Evolutionary conservation across 2,113 vertebrate species (phyloP), one percentile per base, ranked within the genome.

Genomic region (Sinocyclocheilus anshuiensis): DNA sequence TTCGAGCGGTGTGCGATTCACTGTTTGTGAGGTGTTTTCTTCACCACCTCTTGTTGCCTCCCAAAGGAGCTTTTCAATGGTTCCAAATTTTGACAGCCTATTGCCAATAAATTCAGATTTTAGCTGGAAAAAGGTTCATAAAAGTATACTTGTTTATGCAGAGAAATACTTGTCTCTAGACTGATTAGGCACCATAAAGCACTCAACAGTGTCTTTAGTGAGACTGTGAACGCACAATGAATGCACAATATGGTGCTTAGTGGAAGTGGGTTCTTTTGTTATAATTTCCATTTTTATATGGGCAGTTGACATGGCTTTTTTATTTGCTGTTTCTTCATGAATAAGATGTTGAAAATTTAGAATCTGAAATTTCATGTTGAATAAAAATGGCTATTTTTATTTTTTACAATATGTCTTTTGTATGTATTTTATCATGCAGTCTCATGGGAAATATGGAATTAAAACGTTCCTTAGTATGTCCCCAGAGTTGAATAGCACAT

Each of bases 131-230:
- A 81, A 81, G 61, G 39, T 24, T 81, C 8, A 16, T 80, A 20
- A 79, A 33, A 59, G 57, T 63, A 11, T 48, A n/a, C 72, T 75
- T 48, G 22, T 63, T 63, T 24, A 63, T 81, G 39, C 36, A 29
- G 59, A 81, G 33, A 67, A 81, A 67, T 18, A 67, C 61, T 48
- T 29, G 39, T 67, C 79, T 45, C 15, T 67, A 63, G 59, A 65
- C 79, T 65, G 79, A 81, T 67, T 81, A 67, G 59, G 57, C 77
- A 42, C 33, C 77, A 59, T 79, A 39, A 79, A 79, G 55, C 11
- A 63, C 77, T 65, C 79, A 81, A 26, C 36, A 48, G 22, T 65
- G n/a, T 45, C 36, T 65, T 81, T 63, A 65, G 36, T 81, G 59
- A 65, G 42, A 48, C n/a, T 20, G 39, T 65, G 59, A 6, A 65